Percentiles rank a stretch among this genome's conserved stretches.
Conservation (phyloP, 2,888 invertebrate genomes). For the Gasteruption jaculator region DNA sequence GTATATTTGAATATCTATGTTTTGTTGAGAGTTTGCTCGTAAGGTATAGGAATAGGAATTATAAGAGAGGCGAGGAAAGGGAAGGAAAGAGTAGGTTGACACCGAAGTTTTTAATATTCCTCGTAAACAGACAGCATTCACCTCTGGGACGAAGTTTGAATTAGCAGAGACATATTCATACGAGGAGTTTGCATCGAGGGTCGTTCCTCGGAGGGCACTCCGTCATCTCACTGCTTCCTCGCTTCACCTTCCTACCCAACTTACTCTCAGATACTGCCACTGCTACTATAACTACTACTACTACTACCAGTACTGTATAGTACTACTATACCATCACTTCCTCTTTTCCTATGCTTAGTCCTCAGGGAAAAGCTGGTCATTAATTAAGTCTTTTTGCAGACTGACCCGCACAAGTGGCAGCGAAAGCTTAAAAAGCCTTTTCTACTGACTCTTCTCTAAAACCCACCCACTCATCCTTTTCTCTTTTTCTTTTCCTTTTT, state of each 20-base stretch:
- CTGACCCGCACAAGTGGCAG: slow-evolving; percentile 48
- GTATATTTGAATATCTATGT: no score
- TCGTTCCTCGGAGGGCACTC: slow-evolving; percentile 52
- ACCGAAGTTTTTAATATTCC: slow-evolving; percentile 50
- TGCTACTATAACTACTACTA: no score
- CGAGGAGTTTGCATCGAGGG: slow-evolving; percentile 53
- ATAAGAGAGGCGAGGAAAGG: no score
- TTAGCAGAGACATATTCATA: slow-evolving; percentile 54
- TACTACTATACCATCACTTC: no score
- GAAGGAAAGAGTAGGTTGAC: no score
- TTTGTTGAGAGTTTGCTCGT: no score
- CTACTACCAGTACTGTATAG: no score
- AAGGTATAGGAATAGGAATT: no score
- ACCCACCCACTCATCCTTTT: not conserved
- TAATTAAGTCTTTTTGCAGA: slow-evolving; percentile 52
- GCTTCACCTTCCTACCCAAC: slow-evolving; percentile 27
- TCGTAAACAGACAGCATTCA: slow-evolving; percentile 45
- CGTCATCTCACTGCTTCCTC: slow-evolving; percentile 50
- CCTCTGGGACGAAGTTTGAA: slow-evolving; percentile 52
- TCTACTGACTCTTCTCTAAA: slow-evolving; percentile 13
- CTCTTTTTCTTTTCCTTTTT: not conserved
- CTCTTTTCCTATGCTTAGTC: no score
- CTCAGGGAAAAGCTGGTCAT: slow-evolving; percentile 46
- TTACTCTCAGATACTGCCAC: slow-evolving; percentile 22
- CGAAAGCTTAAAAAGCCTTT: slow-evolving; percentile 39